Evolutionary conservation across 1,140 invertebrate genomes (phyloP).

Genomic region (Drosophila mayri): DNA sequence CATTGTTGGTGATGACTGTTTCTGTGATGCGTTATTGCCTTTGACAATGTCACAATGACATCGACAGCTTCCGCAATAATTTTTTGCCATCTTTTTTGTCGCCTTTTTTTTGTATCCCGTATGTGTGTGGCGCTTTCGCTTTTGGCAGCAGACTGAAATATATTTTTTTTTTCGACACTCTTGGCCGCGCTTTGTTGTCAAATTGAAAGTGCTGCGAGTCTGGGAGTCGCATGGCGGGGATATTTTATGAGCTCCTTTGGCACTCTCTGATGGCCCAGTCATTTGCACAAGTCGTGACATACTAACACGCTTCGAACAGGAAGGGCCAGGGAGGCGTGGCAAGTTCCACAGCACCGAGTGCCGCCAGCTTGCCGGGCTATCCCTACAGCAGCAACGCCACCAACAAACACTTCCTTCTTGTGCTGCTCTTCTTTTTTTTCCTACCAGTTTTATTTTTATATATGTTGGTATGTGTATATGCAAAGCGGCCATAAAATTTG

Average conservation of each 20-base stretch:
- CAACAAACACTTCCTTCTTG: constrained; percentile 12
- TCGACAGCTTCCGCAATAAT: constrained; percentile 71
- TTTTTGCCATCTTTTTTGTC: constrained; percentile 34
- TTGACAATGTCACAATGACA: constrained; percentile 75
- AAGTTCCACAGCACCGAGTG: constrained; percentile 30
- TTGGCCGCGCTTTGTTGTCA: constrained; percentile 68
- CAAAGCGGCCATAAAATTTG: constrained; percentile 82
- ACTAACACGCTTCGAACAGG: constrained; percentile 54
- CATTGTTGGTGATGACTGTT: constrained; percentile 47
- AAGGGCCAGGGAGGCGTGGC: neutral
- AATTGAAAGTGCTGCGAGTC: constrained; percentile 37
- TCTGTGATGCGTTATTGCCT: constrained; percentile 65
- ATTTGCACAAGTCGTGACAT: constrained; percentile 79
- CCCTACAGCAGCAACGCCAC: constrained; percentile 6
- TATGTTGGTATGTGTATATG: constrained; percentile 56
- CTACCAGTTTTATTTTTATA: constrained; percentile 29
- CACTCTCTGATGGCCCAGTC: constrained; percentile 78
- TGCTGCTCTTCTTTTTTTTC: constrained; percentile 15
- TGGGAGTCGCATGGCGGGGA: constrained; percentile 42
- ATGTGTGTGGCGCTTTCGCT: constrained; percentile 23
- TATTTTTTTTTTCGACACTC: constrained; percentile 35
- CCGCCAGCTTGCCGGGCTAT: constrained; percentile 58
- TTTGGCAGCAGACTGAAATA: constrained; percentile 57
- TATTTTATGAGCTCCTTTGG: constrained; percentile 79
- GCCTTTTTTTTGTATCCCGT: constrained; percentile 7